Evolutionary conservation across 2,888 invertebrate species (phyloP), one percentile per base, ranked within the genome.

Genomic region (Psylliodes chrysocephalus): DNA sequence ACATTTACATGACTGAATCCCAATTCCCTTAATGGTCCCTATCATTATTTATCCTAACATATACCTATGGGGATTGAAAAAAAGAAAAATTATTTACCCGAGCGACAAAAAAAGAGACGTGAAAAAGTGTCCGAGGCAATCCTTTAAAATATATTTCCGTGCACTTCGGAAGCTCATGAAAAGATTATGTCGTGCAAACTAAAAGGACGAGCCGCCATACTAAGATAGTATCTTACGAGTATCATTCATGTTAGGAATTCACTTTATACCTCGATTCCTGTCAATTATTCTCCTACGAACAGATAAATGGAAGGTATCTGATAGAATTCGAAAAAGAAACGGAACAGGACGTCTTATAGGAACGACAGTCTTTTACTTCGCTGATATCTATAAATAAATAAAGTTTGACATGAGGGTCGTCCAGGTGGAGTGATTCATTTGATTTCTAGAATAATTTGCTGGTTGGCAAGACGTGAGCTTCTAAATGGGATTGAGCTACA

Each of bases 241-340:
- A 77, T 78, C 76, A 75, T 75, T 78, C 77, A 78, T 77, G 77
- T 76, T 77, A 76, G 74, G 77, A 74, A 78, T 78, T 77, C 78
- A 78, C 76, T 79, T 79, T 77, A 74, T 75, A 76, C 76, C 73
- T 67, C 74, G 77, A 77, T 78, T 77, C 78, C 78, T 74, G 79
- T 79, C 79, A 79, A 80, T 80, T 80, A 80, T 78, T 79, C 75
- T 66, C 42, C 52, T 53, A 25, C 55, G 59, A 57, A 65, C 67
- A 66, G 67, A 65, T 69, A 69, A 66, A 65, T 67, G 61, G 67
- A 61, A 62, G 65, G 55, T 59, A 65, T 69, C 63, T 65, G 61
- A 64, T 63, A 61, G 60, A 57, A 59, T 51, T 51, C 63, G 42
- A 49, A 57, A 63, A 57, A 59, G 44, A 62, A 54, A 38, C 63